These are phyloP conservation scores for Geococcyx californianus DNA, from an alignment of 2,113 vertebrate species.

Conservation along the genomic window DNA sequence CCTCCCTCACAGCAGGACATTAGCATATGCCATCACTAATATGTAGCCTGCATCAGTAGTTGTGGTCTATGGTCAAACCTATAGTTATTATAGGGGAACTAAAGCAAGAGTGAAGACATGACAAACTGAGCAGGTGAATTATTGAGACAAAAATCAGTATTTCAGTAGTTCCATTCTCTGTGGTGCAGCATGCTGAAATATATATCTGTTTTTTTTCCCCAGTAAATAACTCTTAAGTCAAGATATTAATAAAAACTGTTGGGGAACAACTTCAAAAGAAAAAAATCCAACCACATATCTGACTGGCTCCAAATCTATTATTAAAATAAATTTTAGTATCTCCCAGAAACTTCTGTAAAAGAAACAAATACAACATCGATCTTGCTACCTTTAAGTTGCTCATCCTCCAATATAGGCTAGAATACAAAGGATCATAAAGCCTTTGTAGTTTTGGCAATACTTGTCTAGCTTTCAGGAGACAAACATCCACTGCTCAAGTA, in stretches of 20 bases:
- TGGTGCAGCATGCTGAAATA: background rate
- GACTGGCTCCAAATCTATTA: background rate
- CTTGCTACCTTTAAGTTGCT: background rate
- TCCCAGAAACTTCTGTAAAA: background rate
- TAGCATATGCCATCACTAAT: background rate
- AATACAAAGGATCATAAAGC: background rate
- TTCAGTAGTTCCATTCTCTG: background rate
- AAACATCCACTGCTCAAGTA: background rate
- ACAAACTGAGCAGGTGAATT: background rate
- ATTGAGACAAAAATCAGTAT: background rate
- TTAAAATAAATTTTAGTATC: background rate
- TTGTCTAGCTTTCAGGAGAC: background rate
- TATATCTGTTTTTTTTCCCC: fast-evolving
- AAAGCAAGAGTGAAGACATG: background rate
- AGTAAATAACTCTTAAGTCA: background rate
- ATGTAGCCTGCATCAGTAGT: background rate
- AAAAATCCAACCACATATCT: background rate
- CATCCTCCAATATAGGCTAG: background rate
- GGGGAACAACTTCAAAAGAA: background rate
- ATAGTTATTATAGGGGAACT: background rate
- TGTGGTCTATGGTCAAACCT: background rate
- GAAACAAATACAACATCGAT: background rate
- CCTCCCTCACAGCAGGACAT: background rate
- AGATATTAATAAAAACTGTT: background rate
- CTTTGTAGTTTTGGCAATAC: background rate